Conservation (phyloP, 1,140 invertebrate genomes). For the Marisa cornuarietis region DNA sequence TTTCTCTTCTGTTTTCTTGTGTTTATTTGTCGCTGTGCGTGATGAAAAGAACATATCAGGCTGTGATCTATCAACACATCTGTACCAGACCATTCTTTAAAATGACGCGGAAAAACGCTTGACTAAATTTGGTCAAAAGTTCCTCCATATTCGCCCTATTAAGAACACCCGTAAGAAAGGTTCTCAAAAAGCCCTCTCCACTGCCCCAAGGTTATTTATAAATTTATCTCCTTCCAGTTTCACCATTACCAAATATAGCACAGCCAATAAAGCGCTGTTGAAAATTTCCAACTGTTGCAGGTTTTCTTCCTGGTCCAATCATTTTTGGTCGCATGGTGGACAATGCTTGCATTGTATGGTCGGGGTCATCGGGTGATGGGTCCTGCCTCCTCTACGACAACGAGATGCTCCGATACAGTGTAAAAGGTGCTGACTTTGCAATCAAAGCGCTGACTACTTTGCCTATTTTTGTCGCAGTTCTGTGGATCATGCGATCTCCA, state of each 20-base stretch:
- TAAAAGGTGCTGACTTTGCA: not conserved
- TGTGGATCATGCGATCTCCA: not conserved
- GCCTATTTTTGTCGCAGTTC: not conserved
- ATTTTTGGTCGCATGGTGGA: not conserved
- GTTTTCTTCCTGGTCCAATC: not conserved
- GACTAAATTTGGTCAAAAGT: no score
- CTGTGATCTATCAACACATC: no score
- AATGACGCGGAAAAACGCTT: no score
- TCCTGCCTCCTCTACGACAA: conserved; percentile 1
- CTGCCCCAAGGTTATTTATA: not conserved
- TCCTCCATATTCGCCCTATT: no score
- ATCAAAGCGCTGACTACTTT: not conserved
- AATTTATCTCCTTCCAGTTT: not conserved
- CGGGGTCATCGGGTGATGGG: not conserved
- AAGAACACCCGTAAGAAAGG: no score
- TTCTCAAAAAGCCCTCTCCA: not conserved
- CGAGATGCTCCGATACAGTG: not conserved
- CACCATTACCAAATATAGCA: no score
- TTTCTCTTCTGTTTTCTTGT: no score
- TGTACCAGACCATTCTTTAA: no score
- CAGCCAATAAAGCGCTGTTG: not conserved
- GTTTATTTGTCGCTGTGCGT: no score
- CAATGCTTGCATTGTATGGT: conserved; percentile 1
- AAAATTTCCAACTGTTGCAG: not conserved
- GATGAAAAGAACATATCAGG: no score